These are phyloP conservation scores for Halichondria panicea DNA, from an alignment of 37 sponge, comb jelly and placozoan genomes.

Conservation along the genomic window DNA sequence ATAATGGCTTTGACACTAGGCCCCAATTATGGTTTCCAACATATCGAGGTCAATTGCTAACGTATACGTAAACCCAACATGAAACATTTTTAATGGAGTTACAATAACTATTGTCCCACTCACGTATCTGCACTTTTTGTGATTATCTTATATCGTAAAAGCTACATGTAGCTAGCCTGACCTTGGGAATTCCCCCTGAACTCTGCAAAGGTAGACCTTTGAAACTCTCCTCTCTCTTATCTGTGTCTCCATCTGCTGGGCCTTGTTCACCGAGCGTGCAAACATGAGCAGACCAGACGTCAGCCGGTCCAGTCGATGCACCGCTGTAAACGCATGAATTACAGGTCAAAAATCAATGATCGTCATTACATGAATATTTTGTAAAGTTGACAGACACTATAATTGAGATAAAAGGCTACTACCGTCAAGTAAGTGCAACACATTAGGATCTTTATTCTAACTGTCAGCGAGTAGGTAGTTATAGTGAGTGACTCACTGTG, in stretches of 20 bases:
- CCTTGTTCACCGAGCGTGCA: constrained; percentile 58
- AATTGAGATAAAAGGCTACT: too few species aligned
- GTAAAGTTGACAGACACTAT: too few species aligned
- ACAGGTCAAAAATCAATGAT: background rate
- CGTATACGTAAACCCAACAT: too few species aligned
- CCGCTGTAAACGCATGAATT: constrained; percentile 30
- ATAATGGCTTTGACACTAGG: too few species aligned
- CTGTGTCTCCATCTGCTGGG: constrained; percentile 71
- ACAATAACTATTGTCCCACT: too few species aligned
- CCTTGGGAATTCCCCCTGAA: constrained; percentile 87
- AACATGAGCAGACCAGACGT: constrained; percentile 91
- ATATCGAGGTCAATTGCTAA: too few species aligned
- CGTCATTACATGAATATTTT: background rate
- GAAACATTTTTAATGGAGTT: too few species aligned
- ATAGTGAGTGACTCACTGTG: constrained; percentile 50
- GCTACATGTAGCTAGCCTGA: too few species aligned
- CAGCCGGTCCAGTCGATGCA: constrained; percentile 87
- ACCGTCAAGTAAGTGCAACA: background rate
- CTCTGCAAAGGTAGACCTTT: constrained; percentile 86
- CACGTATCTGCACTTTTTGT: too few species aligned
- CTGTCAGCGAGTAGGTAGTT: background rate
- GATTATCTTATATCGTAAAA: too few species aligned
- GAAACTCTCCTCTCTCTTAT: constrained; percentile 62
- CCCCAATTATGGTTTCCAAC: too few species aligned
- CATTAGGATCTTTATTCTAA: background rate